A percentile compares a stretch with the other conserved stretches of the same genome.
phyloP scores from a whole-genome alignment of 2,888 invertebrate species.

The Abrostola triplasia region DNA sequence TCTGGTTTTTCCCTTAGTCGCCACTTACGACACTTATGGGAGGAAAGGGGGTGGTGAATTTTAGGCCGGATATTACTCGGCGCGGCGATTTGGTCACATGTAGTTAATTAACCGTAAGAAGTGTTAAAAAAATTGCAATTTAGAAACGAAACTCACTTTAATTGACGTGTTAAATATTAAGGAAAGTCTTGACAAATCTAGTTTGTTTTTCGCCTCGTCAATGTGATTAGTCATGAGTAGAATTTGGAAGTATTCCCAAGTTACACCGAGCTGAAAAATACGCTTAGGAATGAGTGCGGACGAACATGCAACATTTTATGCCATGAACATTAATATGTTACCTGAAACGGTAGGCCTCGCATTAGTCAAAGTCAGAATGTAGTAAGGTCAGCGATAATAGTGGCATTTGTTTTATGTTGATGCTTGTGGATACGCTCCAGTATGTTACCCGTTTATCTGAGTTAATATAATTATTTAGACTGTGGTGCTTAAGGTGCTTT shows the following conservation, averaged over 20 bases:
- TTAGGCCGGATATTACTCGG: too few species aligned
- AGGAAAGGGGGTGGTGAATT: too few species aligned
- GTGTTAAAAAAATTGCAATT: too few species aligned
- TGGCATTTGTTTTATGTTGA: slow-evolving; percentile 32
- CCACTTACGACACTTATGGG: too few species aligned
- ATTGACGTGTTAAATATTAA: slow-evolving; percentile 17
- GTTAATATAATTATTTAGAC: neutral
- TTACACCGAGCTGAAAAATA: slow-evolving; percentile 39
- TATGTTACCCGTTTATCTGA: slow-evolving; percentile 13
- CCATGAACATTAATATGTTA: slow-evolving; percentile 36
- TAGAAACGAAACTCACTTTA: too few species aligned
- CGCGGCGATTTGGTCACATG: too few species aligned
- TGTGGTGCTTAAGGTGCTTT: slow-evolving; percentile 10
- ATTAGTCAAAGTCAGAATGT: slow-evolving; percentile 47
- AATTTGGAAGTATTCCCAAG: slow-evolving; percentile 21
- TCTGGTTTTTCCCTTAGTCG: too few species aligned
- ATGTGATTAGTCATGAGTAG: neutral
- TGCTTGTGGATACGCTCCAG: slow-evolving; percentile 23
- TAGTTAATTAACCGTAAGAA: too few species aligned
- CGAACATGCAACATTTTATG: slow-evolving; percentile 48
- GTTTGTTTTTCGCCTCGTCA: slow-evolving; percentile 15
- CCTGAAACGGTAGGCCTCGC: slow-evolving; percentile 36
- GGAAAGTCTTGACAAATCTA: slow-evolving; percentile 13
- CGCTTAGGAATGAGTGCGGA: slow-evolving; percentile 32
- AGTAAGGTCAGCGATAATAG: slow-evolving; percentile 44